These are phyloP conservation scores for Trichomycterus rosablanca DNA, from an alignment of 2,113 vertebrate species.

Conservation along the genomic window DNA sequence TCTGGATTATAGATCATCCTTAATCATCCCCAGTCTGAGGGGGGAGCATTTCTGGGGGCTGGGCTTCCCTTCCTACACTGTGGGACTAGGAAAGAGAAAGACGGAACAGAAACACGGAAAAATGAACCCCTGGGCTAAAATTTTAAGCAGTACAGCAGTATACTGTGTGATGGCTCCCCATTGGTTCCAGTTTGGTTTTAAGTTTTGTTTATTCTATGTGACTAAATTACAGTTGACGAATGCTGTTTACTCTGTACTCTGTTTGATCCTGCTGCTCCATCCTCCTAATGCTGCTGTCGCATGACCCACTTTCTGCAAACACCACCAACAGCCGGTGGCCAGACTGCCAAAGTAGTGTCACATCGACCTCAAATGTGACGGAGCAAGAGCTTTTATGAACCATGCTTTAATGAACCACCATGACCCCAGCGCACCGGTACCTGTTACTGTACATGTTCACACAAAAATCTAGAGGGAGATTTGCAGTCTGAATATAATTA, in stretches of 20 bases:
- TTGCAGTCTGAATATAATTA: too few species aligned
- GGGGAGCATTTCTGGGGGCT: constrained; percentile 50
- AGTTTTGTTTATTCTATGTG: background rate
- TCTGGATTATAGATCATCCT: constrained; percentile 68
- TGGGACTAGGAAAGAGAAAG: background rate
- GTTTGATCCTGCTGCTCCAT: constrained; percentile 54
- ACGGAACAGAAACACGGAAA: background rate
- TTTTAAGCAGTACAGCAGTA: too few species aligned
- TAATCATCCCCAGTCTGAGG: constrained; percentile 53
- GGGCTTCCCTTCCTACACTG: constrained; percentile 36
- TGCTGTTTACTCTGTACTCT: constrained; percentile 23
- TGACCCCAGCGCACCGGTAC: constrained; percentile 15
- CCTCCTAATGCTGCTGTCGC: constrained; percentile 54
- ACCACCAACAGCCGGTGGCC: constrained; percentile 23
- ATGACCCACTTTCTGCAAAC: constrained; percentile 65
- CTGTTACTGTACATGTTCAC: too few species aligned
- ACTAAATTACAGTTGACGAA: background rate
- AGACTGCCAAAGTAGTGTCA: constrained; percentile 46
- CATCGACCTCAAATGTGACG: too few species aligned
- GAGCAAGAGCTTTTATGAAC: constrained; percentile 7
- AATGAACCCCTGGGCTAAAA: too few species aligned
- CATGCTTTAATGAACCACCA: constrained; percentile 14
- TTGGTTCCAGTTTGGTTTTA: too few species aligned
- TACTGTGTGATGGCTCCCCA: too few species aligned
- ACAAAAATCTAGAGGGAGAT: too few species aligned